A percentile compares a stretch with the other conserved stretches of the same genome.
Conservation (phyloP, 2,797 vertebrate species). For the Poeciliopsis turneri region DNA sequence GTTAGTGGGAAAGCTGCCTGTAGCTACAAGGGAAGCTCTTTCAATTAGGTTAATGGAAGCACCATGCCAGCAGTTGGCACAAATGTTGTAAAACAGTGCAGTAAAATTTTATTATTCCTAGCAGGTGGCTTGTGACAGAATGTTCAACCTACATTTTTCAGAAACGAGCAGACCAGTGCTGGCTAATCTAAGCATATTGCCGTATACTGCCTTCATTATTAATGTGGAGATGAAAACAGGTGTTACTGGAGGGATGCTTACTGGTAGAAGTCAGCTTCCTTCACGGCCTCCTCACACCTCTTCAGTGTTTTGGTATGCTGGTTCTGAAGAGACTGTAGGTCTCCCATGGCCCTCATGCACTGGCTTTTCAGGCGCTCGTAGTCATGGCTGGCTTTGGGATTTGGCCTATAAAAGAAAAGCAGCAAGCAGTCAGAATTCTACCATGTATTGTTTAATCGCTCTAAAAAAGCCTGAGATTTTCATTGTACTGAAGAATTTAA, state of each 20-base stretch:
- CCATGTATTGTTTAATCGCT: slow-evolving; percentile 29
- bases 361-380: slow-evolving; percentile 96
- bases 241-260: slow-evolving; percentile 77
- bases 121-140: slow-evolving; percentile 42
- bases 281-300: slow-evolving; percentile 96
- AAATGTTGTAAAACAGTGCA: slow-evolving; percentile 57
- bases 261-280: slow-evolving; percentile 98
- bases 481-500: slow-evolving; percentile 16
- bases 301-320: slow-evolving; percentile 97
- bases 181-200: slow-evolving; percentile 5
- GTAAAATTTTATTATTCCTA: slow-evolving; percentile 56
- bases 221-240: not conserved
- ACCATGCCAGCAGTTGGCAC: slow-evolving; percentile 38
- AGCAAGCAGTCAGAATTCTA: slow-evolving; percentile 30
- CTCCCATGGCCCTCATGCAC: slow-evolving; percentile 96
- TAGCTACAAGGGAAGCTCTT: slow-evolving; percentile 54
- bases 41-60: slow-evolving; percentile 63
- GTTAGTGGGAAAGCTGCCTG: slow-evolving; percentile 41
- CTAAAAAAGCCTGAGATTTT: slow-evolving; percentile 21
- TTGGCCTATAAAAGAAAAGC: slow-evolving; percentile 82
- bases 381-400: slow-evolving; percentile 93
- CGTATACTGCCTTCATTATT: not conserved
- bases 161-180: slow-evolving; percentile 10
- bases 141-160: slow-evolving; percentile 20
- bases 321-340: slow-evolving; percentile 95